Conservation (phyloP, 2,797 vertebrate genomes). For the Furcifer pardalis region DNA sequence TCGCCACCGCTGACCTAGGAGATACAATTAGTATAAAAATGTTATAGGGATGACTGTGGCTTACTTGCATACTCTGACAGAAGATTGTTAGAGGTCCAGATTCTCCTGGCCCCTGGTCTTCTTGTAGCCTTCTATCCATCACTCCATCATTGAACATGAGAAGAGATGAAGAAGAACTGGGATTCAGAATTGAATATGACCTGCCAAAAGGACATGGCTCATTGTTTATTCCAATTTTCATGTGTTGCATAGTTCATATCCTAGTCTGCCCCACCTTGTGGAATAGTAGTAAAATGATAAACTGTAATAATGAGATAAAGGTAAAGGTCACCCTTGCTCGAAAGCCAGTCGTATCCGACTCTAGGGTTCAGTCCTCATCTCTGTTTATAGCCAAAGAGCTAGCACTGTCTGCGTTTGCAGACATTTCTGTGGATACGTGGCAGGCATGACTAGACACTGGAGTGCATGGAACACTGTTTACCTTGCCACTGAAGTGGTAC, state of each 20-base stretch:
- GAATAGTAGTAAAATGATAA: not conserved
- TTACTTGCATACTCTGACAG: conserved; percentile 92
- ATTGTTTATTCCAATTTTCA: no score
- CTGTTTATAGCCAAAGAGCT: no score
- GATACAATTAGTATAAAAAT: not conserved
- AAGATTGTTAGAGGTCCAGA: conserved; percentile 81
- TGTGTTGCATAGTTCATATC: no score
- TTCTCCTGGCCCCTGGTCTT: conserved; percentile 83
- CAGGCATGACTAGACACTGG: no score
- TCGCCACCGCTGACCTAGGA: not conserved
- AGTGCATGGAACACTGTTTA: no score
- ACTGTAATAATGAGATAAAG: no score
- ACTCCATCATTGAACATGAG: conserved; percentile 81
- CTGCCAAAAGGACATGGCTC: conserved; percentile 73
- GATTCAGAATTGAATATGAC: conserved; percentile 90
- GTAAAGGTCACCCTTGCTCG: no score
- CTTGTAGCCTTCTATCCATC: conserved; percentile 84
- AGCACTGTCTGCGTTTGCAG: no score
- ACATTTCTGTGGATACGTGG: no score
- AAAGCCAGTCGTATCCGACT: no score
- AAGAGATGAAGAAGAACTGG: conserved; percentile 72
- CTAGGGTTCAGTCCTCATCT: no score
- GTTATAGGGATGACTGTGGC: not conserved
- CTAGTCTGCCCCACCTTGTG: not conserved
- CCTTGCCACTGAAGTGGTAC: no score